A percentile compares a stretch with the other conserved stretches of the same genome.
Conservation (phyloP, 2,888 invertebrate genomes). For the Pycnomerus fuliginosus region DNA sequence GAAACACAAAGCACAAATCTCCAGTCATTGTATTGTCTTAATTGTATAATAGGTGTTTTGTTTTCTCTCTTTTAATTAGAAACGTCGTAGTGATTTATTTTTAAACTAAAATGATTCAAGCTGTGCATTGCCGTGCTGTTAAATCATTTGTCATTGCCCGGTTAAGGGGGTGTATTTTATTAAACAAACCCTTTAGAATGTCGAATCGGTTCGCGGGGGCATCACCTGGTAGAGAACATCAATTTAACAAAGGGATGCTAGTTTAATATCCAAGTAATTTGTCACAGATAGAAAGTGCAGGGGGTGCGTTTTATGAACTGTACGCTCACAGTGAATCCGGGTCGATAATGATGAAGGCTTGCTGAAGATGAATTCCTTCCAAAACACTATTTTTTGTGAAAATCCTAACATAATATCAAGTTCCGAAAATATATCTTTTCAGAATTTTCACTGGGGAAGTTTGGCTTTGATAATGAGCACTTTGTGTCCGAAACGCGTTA, state of each 20-base stretch:
- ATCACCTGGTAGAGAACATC: slow-evolving; percentile 27
- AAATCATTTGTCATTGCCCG: slow-evolving; percentile 20
- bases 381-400: too few relatives aligned
- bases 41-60: slow-evolving; percentile 42
- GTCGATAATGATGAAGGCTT: too few relatives aligned
- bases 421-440: too few relatives aligned
- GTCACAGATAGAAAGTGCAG: slow-evolving; percentile 28
- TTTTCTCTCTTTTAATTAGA: slow-evolving; percentile 35
- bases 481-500: too few relatives aligned
- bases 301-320: slow-evolving; percentile 13
- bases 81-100: slow-evolving; percentile 28
- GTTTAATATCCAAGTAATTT: slow-evolving; percentile 38
- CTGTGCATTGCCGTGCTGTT: slow-evolving; percentile 15
- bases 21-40: slow-evolving; percentile 31
- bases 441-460: too few relatives aligned
- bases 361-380: too few relatives aligned
- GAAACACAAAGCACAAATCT: slow-evolving; percentile 31
- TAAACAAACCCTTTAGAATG: slow-evolving; percentile 23
- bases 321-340: too few relatives aligned
- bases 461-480: too few relatives aligned
- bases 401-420: too few relatives aligned
- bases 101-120: slow-evolving; percentile 4
- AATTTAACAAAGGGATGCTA: slow-evolving; percentile 31
- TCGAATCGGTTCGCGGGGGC: slow-evolving; percentile 9
- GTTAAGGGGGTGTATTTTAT: slow-evolving; percentile 18